These are phyloP conservation scores for Theretra japonica DNA, from an alignment of 2,888 invertebrate species.

Conservation along the genomic window DNA sequence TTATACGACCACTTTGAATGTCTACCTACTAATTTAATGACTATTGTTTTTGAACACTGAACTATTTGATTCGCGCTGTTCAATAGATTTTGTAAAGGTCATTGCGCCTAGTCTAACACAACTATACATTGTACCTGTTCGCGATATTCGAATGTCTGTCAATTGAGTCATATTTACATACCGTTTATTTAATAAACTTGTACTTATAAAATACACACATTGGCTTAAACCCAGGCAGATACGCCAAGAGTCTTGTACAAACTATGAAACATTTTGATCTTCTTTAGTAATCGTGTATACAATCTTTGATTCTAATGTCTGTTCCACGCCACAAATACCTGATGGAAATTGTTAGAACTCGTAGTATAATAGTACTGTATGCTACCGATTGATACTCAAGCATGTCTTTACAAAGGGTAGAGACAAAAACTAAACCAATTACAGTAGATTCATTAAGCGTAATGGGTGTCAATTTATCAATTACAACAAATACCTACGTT, in stretches of 20 bases:
- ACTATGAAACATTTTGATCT: too few relatives aligned
- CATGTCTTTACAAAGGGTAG: neutral
- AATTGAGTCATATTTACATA: neutral
- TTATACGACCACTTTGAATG: constrained; percentile 37
- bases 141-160: constrained; percentile 10
- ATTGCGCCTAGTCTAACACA: constrained; percentile 31
- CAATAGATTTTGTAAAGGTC: constrained; percentile 24
- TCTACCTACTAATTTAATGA: constrained; percentile 32
- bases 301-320: too few relatives aligned
- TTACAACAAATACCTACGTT: constrained; percentile 1
- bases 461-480: constrained; percentile 12
- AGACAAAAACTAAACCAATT: neutral
- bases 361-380: too few relatives aligned
- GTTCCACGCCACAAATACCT: too few relatives aligned
- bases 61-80: constrained; percentile 26
- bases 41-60: constrained; percentile 31
- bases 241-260: too few relatives aligned
- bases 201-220: neutral
- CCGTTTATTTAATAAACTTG: neutral
- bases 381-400: neutral
- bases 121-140: constrained; percentile 11
- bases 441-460: constrained; percentile 15
- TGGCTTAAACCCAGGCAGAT: too few relatives aligned
- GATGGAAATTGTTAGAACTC: too few relatives aligned
- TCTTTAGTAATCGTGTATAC: too few relatives aligned